These are phyloP conservation scores for Embiotoca jacksoni DNA, from an alignment of 2,113 vertebrate genomes.

Conservation along the genomic window DNA sequence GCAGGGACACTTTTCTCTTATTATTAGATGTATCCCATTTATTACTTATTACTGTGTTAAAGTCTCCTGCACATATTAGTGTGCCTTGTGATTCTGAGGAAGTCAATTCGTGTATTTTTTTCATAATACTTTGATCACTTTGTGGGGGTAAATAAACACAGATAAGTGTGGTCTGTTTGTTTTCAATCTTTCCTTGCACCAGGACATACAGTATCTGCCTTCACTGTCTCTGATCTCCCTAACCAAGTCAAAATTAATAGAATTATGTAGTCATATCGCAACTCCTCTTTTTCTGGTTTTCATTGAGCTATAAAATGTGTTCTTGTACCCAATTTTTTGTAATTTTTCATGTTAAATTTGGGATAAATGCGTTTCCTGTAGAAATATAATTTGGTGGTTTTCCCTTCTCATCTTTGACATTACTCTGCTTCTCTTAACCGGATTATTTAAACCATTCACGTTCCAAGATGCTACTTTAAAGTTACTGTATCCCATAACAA, in stretches of 20 bases:
- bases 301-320: not conserved
- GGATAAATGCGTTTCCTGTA: not conserved
- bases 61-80: not conserved
- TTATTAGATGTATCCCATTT: not conserved
- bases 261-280: not conserved
- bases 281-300: not conserved
- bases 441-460: not conserved
- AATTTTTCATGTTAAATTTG: not conserved
- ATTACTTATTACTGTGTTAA: not conserved
- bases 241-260: not conserved
- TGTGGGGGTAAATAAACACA: not conserved
- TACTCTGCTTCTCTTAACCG: not conserved
- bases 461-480: not conserved
- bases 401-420: not conserved
- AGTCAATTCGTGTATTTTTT: not conserved
- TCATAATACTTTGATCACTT: not conserved
- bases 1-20: not conserved
- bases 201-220: not conserved
- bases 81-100: not conserved
- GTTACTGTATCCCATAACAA: not conserved
- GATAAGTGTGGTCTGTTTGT: not conserved
- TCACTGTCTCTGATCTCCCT: not conserved
- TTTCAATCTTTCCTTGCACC: not conserved
- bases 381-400: not conserved
- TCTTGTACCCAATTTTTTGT: not conserved